phyloP scores from a whole-genome alignment of 2,888 invertebrate genomes.

The Lithophane ornitopus region DNA sequence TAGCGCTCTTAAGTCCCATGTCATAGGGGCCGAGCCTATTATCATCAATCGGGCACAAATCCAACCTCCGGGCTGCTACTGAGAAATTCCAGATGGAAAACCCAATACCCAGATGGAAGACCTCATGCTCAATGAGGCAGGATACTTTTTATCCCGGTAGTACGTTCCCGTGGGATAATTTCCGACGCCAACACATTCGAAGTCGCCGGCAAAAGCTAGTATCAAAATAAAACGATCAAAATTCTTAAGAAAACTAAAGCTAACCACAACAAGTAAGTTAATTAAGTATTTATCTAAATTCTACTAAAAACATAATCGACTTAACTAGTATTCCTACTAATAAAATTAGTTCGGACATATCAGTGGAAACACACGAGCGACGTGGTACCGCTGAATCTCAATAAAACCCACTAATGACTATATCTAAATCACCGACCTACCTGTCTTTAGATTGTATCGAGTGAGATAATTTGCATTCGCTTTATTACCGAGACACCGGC shows the following conservation, averaged over 20 bases:
- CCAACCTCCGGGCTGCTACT: no score
- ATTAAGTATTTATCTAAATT: not conserved
- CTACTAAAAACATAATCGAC: not conserved
- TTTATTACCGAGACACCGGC: slow-evolving; percentile 65
- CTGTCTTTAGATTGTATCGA: slow-evolving; percentile 67
- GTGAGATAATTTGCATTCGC: slow-evolving; percentile 72
- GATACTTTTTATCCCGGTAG: no score
- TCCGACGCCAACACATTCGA: no score
- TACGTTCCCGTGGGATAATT: no score
- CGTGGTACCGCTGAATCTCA: slow-evolving; percentile 56
- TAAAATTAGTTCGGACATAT: slow-evolving; percentile 50
- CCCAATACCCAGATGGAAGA: no score
- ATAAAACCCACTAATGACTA: slow-evolving; percentile 64
- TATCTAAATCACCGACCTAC: slow-evolving; percentile 71
- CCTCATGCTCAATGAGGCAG: no score
- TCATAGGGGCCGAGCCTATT: no score
- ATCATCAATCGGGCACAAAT: no score
- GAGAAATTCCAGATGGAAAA: no score
- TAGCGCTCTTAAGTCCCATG: no score
- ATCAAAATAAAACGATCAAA: not conserved
- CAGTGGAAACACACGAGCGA: slow-evolving; percentile 25
- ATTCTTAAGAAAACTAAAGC: not conserved
- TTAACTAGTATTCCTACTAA: slow-evolving; percentile 14
- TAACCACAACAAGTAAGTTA: not conserved
- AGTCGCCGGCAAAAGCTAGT: no score